Evolutionary conservation across 2,888 invertebrate species (phyloP).

Genomic region (Phlogophora meticulosa): DNA sequence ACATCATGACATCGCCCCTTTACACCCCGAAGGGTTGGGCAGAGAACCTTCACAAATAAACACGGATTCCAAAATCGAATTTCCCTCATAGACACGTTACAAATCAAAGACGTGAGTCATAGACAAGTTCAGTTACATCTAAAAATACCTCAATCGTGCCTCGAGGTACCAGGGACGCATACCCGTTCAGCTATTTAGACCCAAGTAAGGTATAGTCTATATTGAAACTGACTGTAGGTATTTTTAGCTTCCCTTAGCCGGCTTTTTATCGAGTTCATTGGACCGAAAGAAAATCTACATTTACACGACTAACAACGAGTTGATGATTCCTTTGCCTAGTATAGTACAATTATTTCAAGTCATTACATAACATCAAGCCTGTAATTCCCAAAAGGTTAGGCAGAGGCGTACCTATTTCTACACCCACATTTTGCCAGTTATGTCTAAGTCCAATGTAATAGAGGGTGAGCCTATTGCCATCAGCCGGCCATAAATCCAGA

Average conservation of each 20-base stretch:
- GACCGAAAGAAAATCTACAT: neutral
- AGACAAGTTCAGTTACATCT: conserved; percentile 21
- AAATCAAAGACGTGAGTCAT: conserved; percentile 28
- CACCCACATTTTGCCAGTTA: no score
- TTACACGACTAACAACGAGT: neutral
- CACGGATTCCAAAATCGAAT: neutral
- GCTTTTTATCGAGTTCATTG: conserved; percentile 26
- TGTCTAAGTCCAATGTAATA: no score
- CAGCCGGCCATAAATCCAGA: no score
- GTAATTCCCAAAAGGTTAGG: no score
- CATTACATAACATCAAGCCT: no score
- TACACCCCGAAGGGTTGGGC: no score
- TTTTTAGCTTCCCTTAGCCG: conserved; percentile 17
- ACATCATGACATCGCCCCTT: no score
- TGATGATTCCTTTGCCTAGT: neutral
- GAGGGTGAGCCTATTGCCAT: no score
- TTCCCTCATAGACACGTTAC: conserved; percentile 5
- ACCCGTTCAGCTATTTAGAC: conserved; percentile 12
- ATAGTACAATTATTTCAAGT: conserved; percentile 2
- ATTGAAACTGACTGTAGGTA: conserved; percentile 8
- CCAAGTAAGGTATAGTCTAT: conserved; percentile 23
- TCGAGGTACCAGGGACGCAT: conserved; percentile 33
- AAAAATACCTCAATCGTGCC: conserved; percentile 40
- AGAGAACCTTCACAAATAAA: neutral
- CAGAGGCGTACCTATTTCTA: no score